phyloP scores from a whole-genome alignment of 2,797 vertebrate species.

The Xiphophorus birchmanni region DNA sequence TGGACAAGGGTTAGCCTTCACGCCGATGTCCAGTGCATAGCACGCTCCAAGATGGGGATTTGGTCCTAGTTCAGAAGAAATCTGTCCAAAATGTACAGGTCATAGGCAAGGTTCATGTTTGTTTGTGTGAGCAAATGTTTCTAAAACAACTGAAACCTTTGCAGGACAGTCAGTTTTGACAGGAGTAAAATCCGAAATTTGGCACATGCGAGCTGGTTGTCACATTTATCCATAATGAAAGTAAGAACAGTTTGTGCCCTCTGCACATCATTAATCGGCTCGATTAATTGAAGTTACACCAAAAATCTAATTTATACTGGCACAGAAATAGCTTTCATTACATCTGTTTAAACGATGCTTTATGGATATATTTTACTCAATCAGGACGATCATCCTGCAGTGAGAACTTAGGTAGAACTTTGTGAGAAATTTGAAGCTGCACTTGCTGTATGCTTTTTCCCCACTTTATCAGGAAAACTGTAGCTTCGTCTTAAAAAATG shows the following conservation, averaged over 20 bases:
- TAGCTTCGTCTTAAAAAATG: not conserved
- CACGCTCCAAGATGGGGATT: slow-evolving; percentile 53
- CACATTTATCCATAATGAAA: not conserved
- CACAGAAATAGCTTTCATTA: not conserved
- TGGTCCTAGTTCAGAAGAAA: slow-evolving; percentile 52
- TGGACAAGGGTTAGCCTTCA: slow-evolving; percentile 48
- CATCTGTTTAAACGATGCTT: not conserved
- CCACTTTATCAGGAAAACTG: not conserved
- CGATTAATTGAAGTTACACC: not conserved
- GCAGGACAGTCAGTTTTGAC: slow-evolving; percentile 7
- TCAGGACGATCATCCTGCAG: not conserved
- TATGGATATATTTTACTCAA: not conserved
- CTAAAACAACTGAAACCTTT: not conserved
- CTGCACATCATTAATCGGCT: not conserved
- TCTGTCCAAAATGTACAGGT: slow-evolving; percentile 39
- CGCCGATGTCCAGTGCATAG: slow-evolving; percentile 50
- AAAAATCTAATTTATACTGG: not conserved
- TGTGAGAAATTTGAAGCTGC: slow-evolving; percentile 1
- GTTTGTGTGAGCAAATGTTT: not conserved
- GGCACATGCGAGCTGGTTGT: not conserved
- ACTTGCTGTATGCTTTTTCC: not conserved
- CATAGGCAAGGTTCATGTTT: slow-evolving; percentile 36
- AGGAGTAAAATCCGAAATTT: not conserved
- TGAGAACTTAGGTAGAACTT: not conserved
- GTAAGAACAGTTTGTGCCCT: not conserved